Conservation (phyloP, 2,888 invertebrate genomes). For the Eupithecia vulgata region DNA sequence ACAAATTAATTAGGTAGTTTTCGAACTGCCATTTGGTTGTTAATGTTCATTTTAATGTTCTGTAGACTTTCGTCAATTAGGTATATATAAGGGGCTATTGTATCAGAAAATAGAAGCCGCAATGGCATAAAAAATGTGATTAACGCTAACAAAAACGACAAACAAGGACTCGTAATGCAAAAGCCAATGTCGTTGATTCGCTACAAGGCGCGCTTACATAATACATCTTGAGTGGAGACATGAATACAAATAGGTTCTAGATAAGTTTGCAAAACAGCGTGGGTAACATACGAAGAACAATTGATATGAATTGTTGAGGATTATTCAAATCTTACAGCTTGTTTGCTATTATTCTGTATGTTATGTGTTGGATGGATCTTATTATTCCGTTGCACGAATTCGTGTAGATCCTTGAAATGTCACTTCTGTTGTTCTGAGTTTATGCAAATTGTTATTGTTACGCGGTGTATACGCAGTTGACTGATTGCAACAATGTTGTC, state of each 20-base stretch:
- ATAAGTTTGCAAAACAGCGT: slow-evolving; percentile 53
- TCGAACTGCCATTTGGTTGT: slow-evolving; percentile 3
- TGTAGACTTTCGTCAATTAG: neutral
- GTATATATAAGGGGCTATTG: neutral
- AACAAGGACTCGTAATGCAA: slow-evolving; percentile 57
- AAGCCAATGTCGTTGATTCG: slow-evolving; percentile 61
- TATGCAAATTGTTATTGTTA: slow-evolving; percentile 18
- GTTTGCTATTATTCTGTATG: slow-evolving; percentile 9
- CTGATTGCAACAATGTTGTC: neutral
- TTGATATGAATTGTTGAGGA: slow-evolving; percentile 31
- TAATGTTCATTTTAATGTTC: slow-evolving; percentile 8
- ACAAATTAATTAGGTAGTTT: slow-evolving; percentile 18
- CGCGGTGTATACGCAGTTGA: neutral
- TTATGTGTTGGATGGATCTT: neutral
- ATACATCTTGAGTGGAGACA: slow-evolving; percentile 53
- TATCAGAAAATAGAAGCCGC: neutral
- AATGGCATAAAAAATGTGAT: neutral
- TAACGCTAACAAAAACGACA: slow-evolving; percentile 39
- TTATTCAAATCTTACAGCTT: slow-evolving; percentile 7
- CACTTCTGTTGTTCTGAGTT: slow-evolving; percentile 21
- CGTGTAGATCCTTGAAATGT: slow-evolving; percentile 22
- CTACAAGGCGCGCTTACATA: slow-evolving; percentile 69
- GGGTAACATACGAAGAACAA: slow-evolving; percentile 48
- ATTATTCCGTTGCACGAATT: slow-evolving; percentile 14
- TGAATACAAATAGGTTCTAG: slow-evolving; percentile 65